A percentile compares a stretch with the other conserved stretches of the same genome.
Evolutionary conservation across 2,888 invertebrate species (phyloP).

Genomic region (Aphelenchoides bicaudatus): DNA sequence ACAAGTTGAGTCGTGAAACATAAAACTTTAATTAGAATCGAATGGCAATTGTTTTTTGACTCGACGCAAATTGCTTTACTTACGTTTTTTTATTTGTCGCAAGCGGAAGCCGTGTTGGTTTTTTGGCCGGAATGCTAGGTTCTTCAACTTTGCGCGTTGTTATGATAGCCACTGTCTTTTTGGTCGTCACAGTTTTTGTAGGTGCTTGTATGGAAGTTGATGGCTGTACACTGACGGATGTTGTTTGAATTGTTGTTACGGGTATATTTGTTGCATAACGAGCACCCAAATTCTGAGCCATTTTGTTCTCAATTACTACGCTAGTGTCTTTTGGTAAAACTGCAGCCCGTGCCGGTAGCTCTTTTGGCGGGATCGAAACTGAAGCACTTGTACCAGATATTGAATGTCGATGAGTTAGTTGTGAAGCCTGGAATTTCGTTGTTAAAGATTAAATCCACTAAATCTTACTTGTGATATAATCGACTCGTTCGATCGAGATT

Average conservation of each 20-base stretch:
- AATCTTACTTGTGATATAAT: too few relatives aligned
- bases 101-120: neutral
- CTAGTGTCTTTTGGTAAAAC: conserved; percentile 22
- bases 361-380: neutral
- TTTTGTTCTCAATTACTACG: conserved; percentile 49
- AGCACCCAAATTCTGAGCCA: conserved; percentile 30
- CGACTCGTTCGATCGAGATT: conserved; percentile 55
- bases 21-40: too few relatives aligned
- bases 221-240: too few relatives aligned
- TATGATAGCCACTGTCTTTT: conserved; percentile 9
- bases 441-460: too few relatives aligned
- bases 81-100: conserved; percentile 1
- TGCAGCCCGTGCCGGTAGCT: neutral
- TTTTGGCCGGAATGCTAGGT: neutral
- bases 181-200: neutral
- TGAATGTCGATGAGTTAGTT: conserved; percentile 12
- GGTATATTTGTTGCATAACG: conserved; percentile 19
- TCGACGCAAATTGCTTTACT: too few relatives aligned
- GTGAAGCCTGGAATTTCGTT: conserved; percentile 23
- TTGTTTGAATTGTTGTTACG: conserved; percentile 4
- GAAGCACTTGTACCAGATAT: conserved; percentile 17
- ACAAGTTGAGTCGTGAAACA: conserved; percentile 25
- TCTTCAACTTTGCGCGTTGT: conserved; percentile 3
- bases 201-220: neutral
- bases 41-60: too few relatives aligned